Conservation (phyloP, 2,113 vertebrate genomes). For the Mustelus asterias region DNA sequence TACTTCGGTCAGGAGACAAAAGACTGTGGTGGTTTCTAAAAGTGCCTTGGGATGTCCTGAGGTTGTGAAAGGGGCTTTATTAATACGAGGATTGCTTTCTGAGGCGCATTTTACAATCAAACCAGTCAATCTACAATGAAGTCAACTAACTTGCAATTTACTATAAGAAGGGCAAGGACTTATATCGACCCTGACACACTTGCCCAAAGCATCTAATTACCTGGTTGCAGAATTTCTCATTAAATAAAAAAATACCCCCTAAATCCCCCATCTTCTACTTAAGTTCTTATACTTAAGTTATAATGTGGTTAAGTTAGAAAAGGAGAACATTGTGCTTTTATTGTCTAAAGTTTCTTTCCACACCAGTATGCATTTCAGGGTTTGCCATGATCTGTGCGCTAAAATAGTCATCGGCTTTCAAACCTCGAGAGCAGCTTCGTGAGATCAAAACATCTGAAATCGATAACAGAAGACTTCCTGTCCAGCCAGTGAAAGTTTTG, state of each 20-base stretch:
- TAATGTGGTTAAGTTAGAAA: background rate
- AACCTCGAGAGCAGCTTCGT: background rate
- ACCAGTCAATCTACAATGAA: background rate
- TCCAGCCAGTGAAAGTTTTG: background rate
- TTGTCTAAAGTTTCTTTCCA: background rate
- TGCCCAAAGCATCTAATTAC: background rate
- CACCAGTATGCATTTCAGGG: background rate
- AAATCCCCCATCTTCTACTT: background rate
- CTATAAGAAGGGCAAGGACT: background rate
- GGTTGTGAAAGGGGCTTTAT: no score
- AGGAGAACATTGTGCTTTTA: background rate
- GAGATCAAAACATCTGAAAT: background rate
- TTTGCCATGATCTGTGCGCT: background rate
- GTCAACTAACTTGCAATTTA: background rate
- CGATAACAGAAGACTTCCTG: background rate
- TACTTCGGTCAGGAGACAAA: background rate
- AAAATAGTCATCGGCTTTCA: background rate
- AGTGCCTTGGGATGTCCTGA: no score
- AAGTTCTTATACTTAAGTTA: background rate
- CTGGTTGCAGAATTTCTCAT: background rate
- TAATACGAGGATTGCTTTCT: no score
- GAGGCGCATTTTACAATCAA: background rate
- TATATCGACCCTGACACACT: background rate
- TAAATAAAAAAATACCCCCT: background rate
- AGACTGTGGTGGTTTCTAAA: background rate